Conservation (phyloP, 2,113 vertebrate genomes). For the Alexandromys fortis region DNA sequence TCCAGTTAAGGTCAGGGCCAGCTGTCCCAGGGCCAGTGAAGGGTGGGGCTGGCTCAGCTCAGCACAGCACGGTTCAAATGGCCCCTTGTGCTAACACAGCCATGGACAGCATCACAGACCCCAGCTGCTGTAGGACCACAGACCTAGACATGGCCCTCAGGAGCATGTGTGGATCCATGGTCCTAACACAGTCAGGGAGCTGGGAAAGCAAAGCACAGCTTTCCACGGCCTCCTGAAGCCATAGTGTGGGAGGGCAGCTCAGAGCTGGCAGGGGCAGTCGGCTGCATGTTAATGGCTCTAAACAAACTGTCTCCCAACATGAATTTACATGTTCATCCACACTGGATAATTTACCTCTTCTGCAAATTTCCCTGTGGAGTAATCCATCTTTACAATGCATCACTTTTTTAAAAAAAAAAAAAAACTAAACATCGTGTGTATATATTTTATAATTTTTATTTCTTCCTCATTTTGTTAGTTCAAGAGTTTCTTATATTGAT, state of each 20-base stretch:
- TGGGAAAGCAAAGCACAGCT: background rate
- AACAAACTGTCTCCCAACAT: background rate
- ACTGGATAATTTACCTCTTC: background rate
- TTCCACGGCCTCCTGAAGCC: background rate
- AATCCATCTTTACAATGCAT: background rate
- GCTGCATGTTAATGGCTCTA: background rate
- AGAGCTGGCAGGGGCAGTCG: background rate
- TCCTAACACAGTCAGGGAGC: background rate
- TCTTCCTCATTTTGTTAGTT: background rate
- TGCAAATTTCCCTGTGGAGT: slow-evolving; percentile 1
- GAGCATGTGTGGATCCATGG: no score
- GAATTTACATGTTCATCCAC: background rate
- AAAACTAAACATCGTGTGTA: background rate
- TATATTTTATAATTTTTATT: background rate
- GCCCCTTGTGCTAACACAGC: background rate
- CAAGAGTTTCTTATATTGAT: background rate
- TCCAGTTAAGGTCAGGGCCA: background rate
- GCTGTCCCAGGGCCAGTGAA: background rate
- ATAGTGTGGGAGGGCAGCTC: background rate
- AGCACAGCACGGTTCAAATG: background rate
- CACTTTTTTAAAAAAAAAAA: background rate
- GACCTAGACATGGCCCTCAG: background rate
- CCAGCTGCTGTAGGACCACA: background rate
- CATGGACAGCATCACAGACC: background rate
- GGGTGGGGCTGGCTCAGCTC: background rate